These are phyloP conservation scores for Osmoderma eremita DNA, from an alignment of 2,888 invertebrate species.

Conservation along the genomic window DNA sequence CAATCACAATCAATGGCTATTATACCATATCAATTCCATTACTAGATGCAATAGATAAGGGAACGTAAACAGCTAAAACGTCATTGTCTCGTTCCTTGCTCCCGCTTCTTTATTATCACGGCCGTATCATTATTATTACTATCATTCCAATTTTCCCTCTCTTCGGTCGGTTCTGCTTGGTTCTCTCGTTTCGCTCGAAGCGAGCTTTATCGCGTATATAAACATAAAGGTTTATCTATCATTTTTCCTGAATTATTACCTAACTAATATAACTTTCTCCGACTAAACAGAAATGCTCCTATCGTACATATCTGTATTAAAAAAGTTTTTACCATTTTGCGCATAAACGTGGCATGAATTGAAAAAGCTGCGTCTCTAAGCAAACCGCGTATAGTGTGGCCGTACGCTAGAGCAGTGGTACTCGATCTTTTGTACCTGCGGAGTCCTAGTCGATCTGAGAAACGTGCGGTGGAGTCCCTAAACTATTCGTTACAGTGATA, in stretches of 20 bases:
- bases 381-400: no score
- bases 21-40: no score
- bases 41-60: no score
- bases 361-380: no score
- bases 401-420: no score
- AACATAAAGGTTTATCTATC: slow-evolving; percentile 44
- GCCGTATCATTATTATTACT: slow-evolving; percentile 22
- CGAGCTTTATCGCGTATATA: slow-evolving; percentile 43
- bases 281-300: slow-evolving; percentile 41
- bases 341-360: background rate
- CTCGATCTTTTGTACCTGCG: no score
- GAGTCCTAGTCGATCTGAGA: no score
- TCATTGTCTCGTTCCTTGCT: slow-evolving; percentile 5
- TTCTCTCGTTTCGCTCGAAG: background rate
- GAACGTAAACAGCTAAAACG: no score
- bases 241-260: slow-evolving; percentile 44
- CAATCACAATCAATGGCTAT: no score
- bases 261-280: slow-evolving; percentile 42
- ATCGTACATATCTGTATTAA: slow-evolving; percentile 28
- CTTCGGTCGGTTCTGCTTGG: background rate
- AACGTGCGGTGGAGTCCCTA: no score
- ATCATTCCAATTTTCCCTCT: slow-evolving; percentile 20
- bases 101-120: slow-evolving; percentile 21
- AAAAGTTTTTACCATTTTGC: slow-evolving; percentile 29
- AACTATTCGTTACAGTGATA: no score